A percentile compares a stretch with the other conserved stretches of the same genome.
Evolutionary conservation across 2,888 invertebrate species (phyloP).

Genomic region (Gymnocheta viridis): DNA sequence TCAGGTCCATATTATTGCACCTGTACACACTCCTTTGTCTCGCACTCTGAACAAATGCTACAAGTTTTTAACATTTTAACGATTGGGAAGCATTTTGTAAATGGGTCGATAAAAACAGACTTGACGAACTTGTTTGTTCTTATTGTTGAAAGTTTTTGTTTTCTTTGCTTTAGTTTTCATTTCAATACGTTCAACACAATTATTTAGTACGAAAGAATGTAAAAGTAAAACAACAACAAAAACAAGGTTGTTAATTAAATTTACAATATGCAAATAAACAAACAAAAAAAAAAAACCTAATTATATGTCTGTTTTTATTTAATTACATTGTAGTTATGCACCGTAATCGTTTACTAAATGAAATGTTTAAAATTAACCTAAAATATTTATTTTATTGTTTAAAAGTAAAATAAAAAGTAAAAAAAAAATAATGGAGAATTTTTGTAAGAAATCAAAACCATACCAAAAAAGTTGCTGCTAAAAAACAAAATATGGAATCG

Average conservation of each 20-base stretch:
- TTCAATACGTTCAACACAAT: constrained; percentile 9
- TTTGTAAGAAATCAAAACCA: not conserved
- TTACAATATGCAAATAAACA: constrained; percentile 53
- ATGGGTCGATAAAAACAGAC: constrained; percentile 56
- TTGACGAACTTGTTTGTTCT: constrained; percentile 32
- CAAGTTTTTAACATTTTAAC: not conserved
- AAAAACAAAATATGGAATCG: not conserved
- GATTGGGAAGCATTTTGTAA: constrained; percentile 12
- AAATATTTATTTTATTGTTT: constrained; percentile 8
- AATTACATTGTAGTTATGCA: not conserved
- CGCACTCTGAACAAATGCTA: not conserved
- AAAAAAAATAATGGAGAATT: not conserved
- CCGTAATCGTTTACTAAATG: not conserved
- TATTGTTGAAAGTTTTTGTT: constrained; percentile 10
- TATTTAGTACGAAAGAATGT: not conserved
- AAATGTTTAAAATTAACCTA: constrained; percentile 10
- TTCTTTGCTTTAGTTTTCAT: not conserved
- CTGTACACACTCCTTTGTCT: not conserved
- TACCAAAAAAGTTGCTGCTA: no score
- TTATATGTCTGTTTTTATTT: constrained; percentile 1
- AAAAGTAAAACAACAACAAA: not conserved
- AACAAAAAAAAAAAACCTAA: no score
- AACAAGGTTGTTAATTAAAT: constrained; percentile 50
- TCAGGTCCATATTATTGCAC: not conserved
- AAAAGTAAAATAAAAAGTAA: not conserved